Percentiles rank a stretch among this genome's conserved stretches.
Evolutionary conservation across 2,888 invertebrate genomes (phyloP).

Genomic region (Allophyes oxyacanthae): DNA sequence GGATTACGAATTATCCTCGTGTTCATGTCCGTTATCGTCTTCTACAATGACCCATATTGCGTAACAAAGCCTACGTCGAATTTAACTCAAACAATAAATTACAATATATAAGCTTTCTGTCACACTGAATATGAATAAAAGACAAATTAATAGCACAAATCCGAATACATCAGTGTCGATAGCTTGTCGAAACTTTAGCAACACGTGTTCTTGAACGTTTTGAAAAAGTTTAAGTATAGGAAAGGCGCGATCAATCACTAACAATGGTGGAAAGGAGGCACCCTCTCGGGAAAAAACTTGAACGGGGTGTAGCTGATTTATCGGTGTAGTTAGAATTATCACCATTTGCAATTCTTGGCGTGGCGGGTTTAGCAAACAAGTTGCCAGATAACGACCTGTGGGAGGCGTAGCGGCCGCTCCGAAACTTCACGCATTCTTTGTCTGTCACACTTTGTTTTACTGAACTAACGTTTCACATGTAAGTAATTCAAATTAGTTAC

Average conservation of each 20-base stretch:
- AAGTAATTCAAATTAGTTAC: too few relatives aligned
- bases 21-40: too few relatives aligned
- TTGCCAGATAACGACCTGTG: conserved; percentile 79
- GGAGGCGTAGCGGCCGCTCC: conserved; percentile 40
- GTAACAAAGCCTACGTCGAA: too few relatives aligned
- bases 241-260: conserved; percentile 83
- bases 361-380: conserved; percentile 79
- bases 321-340: conserved; percentile 88
- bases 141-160: conserved; percentile 68
- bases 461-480: conserved; percentile 5
- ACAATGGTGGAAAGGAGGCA: conserved; percentile 76
- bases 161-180: conserved; percentile 58
- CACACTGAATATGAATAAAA: conserved; percentile 33
- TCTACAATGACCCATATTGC: too few relatives aligned
- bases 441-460: conserved; percentile 19
- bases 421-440: conserved; percentile 45
- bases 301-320: conserved; percentile 85
- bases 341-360: conserved; percentile 88
- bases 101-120: conserved; percentile 4
- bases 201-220: conserved; percentile 77
- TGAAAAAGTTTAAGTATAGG: conserved; percentile 77
- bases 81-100: background rate
- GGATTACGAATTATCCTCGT: too few relatives aligned
- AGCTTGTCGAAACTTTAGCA: conserved; percentile 66
- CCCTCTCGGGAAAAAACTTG: conserved; percentile 84